A percentile compares a stretch with the other conserved stretches of the same genome.
Conservation (phyloP, 1,140 invertebrate genomes). For the Chymomyza costata region DNA sequence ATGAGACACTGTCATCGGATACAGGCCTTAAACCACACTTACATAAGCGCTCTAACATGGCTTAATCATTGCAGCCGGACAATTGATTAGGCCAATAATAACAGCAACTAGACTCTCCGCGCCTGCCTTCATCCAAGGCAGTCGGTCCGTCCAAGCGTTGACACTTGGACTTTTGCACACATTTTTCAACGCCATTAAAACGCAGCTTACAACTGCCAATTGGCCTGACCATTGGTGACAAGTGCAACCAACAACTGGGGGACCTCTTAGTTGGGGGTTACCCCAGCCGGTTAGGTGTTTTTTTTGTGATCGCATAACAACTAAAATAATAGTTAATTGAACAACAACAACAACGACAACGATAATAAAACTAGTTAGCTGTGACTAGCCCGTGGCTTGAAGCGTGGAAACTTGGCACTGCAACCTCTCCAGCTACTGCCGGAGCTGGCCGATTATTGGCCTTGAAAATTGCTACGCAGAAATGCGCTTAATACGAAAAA, state of each 20-base stretch:
- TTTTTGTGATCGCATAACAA: no score
- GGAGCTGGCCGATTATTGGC: conserved; percentile 43
- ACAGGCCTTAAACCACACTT: conserved; percentile 37
- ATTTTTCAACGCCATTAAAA: conserved; percentile 40
- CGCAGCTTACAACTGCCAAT: no score
- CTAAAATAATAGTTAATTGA: conserved; percentile 50
- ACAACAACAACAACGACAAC: conserved; percentile 31
- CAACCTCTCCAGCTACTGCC: conserved; percentile 5
- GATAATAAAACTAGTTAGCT: conserved; percentile 47
- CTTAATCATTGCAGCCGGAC: conserved; percentile 54
- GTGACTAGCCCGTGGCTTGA: background rate
- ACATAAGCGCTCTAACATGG: conserved; percentile 68
- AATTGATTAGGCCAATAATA: conserved; percentile 55
- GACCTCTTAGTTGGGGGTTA: no score
- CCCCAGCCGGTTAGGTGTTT: no score
- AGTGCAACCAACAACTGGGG: no score
- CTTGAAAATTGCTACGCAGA: conserved; percentile 68
- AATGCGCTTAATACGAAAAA: conserved; percentile 72
- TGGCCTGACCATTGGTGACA: no score
- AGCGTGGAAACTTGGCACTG: conserved; percentile 26
- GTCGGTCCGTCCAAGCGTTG: conserved; percentile 37
- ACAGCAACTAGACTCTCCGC: background rate
- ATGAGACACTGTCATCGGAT: conserved; percentile 38
- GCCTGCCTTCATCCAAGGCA: no score
- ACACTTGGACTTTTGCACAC: conserved; percentile 57